Base-by-base conservation (phyloP, 1,140 invertebrate species). In the Oedothorax gibbosus region DNA sequence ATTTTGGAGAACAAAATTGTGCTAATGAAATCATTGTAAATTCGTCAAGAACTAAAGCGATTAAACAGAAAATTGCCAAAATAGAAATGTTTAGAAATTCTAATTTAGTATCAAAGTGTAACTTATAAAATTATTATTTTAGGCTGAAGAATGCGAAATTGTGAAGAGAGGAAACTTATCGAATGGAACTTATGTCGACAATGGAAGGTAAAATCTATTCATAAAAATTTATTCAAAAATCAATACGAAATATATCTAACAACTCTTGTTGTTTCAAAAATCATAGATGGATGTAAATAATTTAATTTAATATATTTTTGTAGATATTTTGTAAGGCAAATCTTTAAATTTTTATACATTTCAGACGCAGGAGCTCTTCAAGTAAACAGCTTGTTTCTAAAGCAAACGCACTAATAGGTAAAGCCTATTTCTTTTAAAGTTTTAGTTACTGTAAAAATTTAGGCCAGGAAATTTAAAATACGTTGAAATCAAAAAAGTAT, bases 61-160 rank as follows among this genome's bases (percentile, higher is more conserved):
- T 35, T 35, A 35, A 35, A 35, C 35, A 2, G 35, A 35, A 35
- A 35, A 35, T 5, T 35, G 1, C 5, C 35, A 35, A 35, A 35
- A 35, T 35, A 35, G n/a, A n/a, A n/a, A n/a, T n/a, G n/a, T n/a
- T n/a, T n/a, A n/a, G n/a, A n/a, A n/a, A n/a, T 35, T 35, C 35
- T 35, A 5, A 2, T 35, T 35, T 35, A 35, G 35, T 35, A 5
- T 2, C 35, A 35, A 35, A 35, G 1, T 35, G 35, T 35, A 35
- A 35, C 1, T 35, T 35, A 35, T 35, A 35, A 35, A 35, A 35
- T 35, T 35, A 35, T 66, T 21, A 2, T 71, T 71, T 53, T 20
- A 84, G 81, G 71, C 81, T 9, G 81, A 84, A 56, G 81, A 84
- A 76, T 84, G 72, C 20, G 81, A 72, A 75, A 84, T 84, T 18